Conservation (phyloP, 2,797 vertebrate species). For the Antrozous pallidus region DNA sequence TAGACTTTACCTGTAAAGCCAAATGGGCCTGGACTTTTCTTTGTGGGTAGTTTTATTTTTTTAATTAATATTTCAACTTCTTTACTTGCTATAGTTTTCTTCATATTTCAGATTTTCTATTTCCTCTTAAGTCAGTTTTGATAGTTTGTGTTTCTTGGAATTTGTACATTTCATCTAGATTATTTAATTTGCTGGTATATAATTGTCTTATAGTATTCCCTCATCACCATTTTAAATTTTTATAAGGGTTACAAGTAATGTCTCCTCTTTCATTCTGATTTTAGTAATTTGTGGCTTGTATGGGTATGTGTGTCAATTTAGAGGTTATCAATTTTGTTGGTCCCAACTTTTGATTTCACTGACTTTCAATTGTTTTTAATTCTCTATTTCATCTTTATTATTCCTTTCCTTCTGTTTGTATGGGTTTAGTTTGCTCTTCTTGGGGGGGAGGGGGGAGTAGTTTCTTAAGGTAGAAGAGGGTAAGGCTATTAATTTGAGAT, state of each 20-base stretch:
- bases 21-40: not conserved
- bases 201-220: slow-evolving; percentile 1
- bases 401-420: not conserved
- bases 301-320: not conserved
- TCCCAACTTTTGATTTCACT: not conserved
- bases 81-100: not conserved
- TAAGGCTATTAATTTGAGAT: not conserved
- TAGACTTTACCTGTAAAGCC: not conserved
- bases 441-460: not conserved
- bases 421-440: not conserved
- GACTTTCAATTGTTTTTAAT: not conserved
- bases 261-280: not conserved
- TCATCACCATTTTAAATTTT: not conserved
- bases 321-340: not conserved
- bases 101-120: not conserved
- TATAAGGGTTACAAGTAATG: not conserved
- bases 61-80: not conserved
- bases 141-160: not conserved
- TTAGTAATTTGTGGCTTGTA: not conserved
- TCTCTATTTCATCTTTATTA: not conserved
- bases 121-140: not conserved
- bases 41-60: not conserved
- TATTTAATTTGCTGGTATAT: not conserved
- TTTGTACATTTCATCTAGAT: not conserved
- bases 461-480: not conserved